Conservation (phyloP, 1,140 invertebrate genomes). For the Ephestia elutella region DNA sequence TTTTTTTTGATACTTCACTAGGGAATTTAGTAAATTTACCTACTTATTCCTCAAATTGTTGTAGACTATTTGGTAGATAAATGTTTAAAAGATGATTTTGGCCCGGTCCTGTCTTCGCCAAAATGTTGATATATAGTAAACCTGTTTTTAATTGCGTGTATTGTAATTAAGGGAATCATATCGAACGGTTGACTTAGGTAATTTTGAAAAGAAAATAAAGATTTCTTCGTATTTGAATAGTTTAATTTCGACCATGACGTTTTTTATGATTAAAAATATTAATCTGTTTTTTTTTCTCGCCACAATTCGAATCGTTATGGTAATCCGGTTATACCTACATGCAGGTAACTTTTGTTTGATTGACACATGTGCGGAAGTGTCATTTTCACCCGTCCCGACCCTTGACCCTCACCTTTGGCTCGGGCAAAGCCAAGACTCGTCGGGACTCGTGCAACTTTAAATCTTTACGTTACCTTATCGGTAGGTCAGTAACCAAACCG, state of each 20-base stretch:
- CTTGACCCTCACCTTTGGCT: no score
- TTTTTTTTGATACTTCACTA: not conserved
- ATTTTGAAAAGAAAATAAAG: conserved; percentile 62
- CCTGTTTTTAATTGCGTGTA: not conserved
- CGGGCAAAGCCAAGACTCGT: no score
- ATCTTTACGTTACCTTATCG: no score
- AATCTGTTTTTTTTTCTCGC: no score
- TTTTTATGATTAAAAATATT: not conserved
- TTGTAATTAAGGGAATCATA: conserved; percentile 51
- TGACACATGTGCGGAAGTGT: no score
- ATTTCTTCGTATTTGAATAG: conserved; percentile 46
- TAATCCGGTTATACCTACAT: no score
- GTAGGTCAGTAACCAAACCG: no score
- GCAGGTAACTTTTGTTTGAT: no score
- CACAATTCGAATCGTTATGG: no score
- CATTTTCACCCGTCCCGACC: no score
- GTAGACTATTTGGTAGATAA: not conserved
- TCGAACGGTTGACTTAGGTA: conserved; percentile 63
- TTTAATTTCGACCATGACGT: conserved; percentile 10
- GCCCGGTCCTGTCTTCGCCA: not conserved
- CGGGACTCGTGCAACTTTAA: no score
- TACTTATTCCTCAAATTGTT: not conserved
- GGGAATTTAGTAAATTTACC: not conserved
- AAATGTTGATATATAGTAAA: not conserved
- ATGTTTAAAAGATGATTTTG: not conserved